Conservation (phyloP, 2,113 vertebrate species). For the Phasianus colchicus region DNA sequence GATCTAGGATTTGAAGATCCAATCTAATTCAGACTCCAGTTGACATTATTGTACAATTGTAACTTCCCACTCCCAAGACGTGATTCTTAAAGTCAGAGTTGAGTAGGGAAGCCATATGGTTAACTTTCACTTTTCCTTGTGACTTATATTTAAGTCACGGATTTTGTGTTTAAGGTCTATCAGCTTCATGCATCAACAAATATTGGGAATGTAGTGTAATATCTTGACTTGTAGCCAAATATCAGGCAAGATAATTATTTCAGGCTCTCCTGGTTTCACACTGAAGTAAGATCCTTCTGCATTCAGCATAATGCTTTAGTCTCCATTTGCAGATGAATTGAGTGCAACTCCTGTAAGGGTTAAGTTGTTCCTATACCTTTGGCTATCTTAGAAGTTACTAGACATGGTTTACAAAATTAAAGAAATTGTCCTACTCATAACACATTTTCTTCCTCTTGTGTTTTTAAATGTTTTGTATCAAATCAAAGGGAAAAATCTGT, state of each 20-base stretch:
- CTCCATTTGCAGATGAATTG: neutral
- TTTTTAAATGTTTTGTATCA: neutral
- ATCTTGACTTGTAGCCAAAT: neutral
- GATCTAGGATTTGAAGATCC: neutral
- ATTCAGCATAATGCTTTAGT: neutral
- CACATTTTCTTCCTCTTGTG: neutral
- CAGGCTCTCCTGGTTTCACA: neutral
- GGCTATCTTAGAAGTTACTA: neutral
- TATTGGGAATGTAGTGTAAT: neutral
- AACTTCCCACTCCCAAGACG: rapidly evolving
- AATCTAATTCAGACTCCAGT: neutral
- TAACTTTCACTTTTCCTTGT: neutral
- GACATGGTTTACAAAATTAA: neutral
- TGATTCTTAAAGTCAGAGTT: neutral
- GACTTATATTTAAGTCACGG: neutral
- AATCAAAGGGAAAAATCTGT: neutral
- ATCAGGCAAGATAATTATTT: neutral
- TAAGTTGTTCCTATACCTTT: neutral
- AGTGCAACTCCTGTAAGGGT: neutral
- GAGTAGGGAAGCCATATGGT: neutral
- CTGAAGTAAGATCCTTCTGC: conserved; percentile 15
- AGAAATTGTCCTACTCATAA: neutral
- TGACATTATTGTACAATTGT: neutral
- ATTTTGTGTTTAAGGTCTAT: neutral
- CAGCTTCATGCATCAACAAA: neutral